Evolutionary conservation across 2,113 vertebrate species (phyloP).

Genomic region (Sinocyclocheilus anshuiensis): DNA sequence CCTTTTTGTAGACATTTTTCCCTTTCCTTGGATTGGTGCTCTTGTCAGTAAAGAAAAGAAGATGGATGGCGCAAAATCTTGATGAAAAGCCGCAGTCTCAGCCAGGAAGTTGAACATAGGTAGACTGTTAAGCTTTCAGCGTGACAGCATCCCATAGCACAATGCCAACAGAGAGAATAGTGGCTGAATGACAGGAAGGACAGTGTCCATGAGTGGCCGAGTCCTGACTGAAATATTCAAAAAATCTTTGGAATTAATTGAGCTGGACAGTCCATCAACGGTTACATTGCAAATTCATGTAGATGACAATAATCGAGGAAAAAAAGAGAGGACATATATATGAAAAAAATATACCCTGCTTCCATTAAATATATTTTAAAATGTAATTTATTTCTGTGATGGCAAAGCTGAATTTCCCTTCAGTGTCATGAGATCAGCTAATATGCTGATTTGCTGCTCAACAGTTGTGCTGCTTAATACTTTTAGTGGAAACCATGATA

Average conservation of each 20-base stretch:
- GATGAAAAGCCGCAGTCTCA: neutral
- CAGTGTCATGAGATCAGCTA: too few relatives aligned
- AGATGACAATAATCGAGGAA: neutral
- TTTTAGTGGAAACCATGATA: too few relatives aligned
- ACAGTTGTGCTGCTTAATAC: too few relatives aligned
- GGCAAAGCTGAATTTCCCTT: too few relatives aligned
- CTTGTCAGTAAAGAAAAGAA: conserved; percentile 17
- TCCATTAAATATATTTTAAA: too few relatives aligned
- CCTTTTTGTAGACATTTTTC: neutral
- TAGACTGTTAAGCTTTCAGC: neutral
- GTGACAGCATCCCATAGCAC: neutral
- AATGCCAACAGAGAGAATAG: neutral
- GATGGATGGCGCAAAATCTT: conserved; percentile 15
- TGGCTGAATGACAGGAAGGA: neutral
- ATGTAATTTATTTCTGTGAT: too few relatives aligned
- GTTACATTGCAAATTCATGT: neutral
- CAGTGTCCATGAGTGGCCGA: neutral
- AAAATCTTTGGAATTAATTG: neutral
- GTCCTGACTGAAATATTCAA: neutral
- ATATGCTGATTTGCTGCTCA: too few relatives aligned
- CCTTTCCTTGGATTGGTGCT: neutral
- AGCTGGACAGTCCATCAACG: neutral
- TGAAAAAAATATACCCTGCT: neutral
- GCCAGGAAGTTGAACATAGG: neutral
- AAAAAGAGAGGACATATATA: neutral